Conservation (phyloP, 2,113 vertebrate species). For the Lasiurus borealis region DNA sequence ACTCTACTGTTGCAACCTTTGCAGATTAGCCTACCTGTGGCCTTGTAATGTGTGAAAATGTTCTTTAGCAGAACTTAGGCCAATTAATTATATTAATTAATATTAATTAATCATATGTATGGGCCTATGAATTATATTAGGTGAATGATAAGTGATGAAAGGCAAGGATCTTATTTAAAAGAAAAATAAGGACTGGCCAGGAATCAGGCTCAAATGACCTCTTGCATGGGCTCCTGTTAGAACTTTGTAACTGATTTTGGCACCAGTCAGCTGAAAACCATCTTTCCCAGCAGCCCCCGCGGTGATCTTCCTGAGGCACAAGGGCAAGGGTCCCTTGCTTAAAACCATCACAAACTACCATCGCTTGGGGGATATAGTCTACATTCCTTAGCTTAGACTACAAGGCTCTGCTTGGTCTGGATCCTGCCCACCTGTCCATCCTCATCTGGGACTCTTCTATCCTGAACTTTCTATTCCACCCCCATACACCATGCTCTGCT, state of each 20-base stretch:
- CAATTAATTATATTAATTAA: neutral
- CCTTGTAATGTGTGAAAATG: neutral
- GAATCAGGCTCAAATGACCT: neutral
- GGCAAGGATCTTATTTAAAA: neutral
- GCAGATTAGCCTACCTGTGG: neutral
- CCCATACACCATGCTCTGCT: neutral
- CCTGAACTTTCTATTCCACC: neutral
- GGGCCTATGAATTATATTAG: neutral
- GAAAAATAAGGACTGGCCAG: neutral
- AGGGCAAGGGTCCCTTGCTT: neutral
- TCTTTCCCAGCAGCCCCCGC: neutral
- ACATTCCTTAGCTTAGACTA: neutral
- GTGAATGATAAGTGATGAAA: neutral
- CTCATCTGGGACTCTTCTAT: neutral
- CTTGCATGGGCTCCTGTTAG: neutral
- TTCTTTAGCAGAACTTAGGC: neutral
- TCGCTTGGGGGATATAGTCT: neutral
- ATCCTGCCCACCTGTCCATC: neutral
- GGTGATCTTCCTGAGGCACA: neutral
- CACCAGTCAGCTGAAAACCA: neutral
- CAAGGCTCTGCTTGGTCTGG: neutral
- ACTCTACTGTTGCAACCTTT: neutral
- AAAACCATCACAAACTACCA: neutral
- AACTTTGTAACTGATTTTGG: neutral
- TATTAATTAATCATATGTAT: neutral